Evolutionary conservation across 2,888 invertebrate species (phyloP).

Genomic region (Rhaphigaster nebulosa): DNA sequence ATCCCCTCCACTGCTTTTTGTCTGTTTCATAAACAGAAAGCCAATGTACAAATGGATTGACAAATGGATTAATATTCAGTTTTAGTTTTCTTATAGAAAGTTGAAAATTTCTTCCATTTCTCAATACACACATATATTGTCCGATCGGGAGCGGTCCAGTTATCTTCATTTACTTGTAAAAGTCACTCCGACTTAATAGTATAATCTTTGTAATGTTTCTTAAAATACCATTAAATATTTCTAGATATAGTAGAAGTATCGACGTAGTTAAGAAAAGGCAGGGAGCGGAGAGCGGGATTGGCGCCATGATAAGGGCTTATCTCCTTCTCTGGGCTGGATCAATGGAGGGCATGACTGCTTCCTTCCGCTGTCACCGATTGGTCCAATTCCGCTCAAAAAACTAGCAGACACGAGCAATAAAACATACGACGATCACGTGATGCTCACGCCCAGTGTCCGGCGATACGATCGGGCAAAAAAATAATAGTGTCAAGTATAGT

Average conservation of each 20-base stretch:
- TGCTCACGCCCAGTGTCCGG: not conserved
- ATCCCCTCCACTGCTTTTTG: too few relatives aligned
- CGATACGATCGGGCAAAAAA: not conserved
- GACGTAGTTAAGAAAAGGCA: not conserved
- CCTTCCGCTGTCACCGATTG: not conserved
- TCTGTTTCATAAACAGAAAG: too few relatives aligned
- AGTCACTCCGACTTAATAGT: too few relatives aligned
- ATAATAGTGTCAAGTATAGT: not conserved
- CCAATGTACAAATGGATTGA: too few relatives aligned
- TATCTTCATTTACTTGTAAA: too few relatives aligned
- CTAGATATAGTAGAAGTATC: not conserved
- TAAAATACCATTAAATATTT: not conserved
- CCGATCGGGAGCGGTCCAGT: too few relatives aligned
- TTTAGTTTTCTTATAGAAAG: too few relatives aligned
- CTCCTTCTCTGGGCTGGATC: not conserved
- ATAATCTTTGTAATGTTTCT: not conserved
- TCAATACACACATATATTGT: too few relatives aligned
- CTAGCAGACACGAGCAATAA: not conserved
- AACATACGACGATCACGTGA: not conserved
- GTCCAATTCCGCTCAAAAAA: not conserved
- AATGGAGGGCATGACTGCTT: not conserved
- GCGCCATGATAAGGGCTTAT: constrained; percentile 43
- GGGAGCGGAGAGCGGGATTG: not conserved
- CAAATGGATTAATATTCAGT: too few relatives aligned
- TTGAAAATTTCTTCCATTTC: too few relatives aligned